Percentiles rank a stretch among this genome's conserved stretches.
phyloP scores from a whole-genome alignment of 2,888 invertebrate species.

The Graphium colonna region DNA sequence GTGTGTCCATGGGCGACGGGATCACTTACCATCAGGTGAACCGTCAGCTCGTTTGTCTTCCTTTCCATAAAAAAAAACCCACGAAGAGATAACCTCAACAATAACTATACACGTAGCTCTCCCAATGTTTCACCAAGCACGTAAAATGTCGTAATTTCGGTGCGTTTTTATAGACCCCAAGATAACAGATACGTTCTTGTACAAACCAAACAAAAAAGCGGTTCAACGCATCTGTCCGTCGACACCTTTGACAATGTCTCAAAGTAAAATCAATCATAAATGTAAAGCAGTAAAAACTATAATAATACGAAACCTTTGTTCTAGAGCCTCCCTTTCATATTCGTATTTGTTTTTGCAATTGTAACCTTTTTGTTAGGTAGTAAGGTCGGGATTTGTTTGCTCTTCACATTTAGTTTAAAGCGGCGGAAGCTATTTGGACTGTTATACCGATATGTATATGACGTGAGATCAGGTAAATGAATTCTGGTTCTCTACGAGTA shows the following conservation, averaged over 20 bases:
- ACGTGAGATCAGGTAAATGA: conserved; percentile 19
- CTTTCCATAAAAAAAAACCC: too few species aligned
- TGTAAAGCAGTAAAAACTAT: not conserved
- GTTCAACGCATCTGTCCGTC: conserved; percentile 35
- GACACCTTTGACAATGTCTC: conserved; percentile 17
- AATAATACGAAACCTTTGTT: conserved; percentile 9
- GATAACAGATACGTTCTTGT: conserved; percentile 34
- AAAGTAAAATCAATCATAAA: conserved; percentile 25
- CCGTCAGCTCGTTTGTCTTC: too few species aligned
- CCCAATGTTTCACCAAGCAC: not conserved
- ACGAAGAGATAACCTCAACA: too few species aligned
- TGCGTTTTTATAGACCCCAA: conserved; percentile 25
- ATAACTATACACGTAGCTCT: not conserved
- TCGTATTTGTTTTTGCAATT: conserved; percentile 10
- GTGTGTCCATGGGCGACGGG: too few species aligned
- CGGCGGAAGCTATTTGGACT: conserved; percentile 15
- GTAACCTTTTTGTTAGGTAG: not conserved
- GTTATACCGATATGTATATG: conserved; percentile 2
- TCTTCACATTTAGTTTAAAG: not conserved
- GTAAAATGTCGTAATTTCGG: conserved; percentile 15
- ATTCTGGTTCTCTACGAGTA: conserved; percentile 15
- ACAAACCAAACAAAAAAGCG: conserved; percentile 31
- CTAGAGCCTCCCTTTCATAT: conserved; percentile 24
- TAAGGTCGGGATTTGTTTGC: conserved; percentile 10
- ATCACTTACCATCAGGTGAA: too few species aligned